phyloP scores from a whole-genome alignment of 2,888 invertebrate species.

The Tholera decimalis region DNA sequence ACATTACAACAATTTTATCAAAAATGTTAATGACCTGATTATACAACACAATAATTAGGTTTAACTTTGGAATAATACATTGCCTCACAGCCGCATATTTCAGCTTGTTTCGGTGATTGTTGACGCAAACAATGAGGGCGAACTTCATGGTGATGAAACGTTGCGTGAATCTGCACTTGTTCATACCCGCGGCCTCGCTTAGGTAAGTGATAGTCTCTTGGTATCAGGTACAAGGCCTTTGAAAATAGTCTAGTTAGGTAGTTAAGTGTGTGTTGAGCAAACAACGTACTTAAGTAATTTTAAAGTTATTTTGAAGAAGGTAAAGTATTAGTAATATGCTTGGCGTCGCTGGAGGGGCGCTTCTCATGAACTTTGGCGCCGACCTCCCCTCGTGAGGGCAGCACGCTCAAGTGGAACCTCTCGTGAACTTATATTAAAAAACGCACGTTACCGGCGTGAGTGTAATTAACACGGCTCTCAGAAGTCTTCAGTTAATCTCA shows the following conservation, averaged over 20 bases:
- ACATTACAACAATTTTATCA: conserved; percentile 58
- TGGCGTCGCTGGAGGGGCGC: conserved; percentile 8
- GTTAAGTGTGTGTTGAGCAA: conserved; percentile 15
- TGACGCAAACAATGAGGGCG: conserved; percentile 46
- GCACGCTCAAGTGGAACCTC: conserved; percentile 24
- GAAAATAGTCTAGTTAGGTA: conserved; percentile 30
- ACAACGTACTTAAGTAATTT: conserved; percentile 7
- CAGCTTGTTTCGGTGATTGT: conserved; percentile 30
- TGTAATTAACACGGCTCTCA: conserved; percentile 61
- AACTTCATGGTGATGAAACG: conserved; percentile 21
- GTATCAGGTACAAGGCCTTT: conserved; percentile 16
- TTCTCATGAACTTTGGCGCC: conserved; percentile 28
- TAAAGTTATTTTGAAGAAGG: conserved; percentile 19
- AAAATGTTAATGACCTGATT: conserved; percentile 63
- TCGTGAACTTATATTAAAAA: conserved; percentile 62
- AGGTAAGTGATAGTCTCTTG: neutral
- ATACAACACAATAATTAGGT: conserved; percentile 56
- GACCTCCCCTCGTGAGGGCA: conserved; percentile 51
- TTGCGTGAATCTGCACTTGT: conserved; percentile 14
- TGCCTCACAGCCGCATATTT: conserved; percentile 50
- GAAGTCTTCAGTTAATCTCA: conserved; percentile 62
- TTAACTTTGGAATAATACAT: conserved; percentile 52
- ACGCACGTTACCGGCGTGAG: conserved; percentile 34
- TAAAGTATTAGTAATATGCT: neutral
- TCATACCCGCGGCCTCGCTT: conserved; percentile 7